Evolutionary conservation across 2,888 invertebrate species (phyloP).

Genomic region (Tipula confusa): DNA sequence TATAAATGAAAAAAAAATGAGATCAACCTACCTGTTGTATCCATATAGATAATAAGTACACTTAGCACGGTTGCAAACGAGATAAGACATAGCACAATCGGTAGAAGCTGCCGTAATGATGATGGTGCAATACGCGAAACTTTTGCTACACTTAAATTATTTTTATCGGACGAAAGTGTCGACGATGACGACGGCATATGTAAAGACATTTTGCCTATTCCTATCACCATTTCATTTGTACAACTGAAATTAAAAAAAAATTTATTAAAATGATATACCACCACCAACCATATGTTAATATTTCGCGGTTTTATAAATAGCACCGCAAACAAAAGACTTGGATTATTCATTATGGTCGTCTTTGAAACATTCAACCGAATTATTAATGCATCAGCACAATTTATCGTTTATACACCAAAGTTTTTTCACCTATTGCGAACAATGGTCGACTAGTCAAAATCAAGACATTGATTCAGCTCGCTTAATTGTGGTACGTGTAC

Average conservation of each 20-base stretch:
- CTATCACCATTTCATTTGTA: conserved; percentile 8
- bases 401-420: not conserved
- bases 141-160: conserved; percentile 45
- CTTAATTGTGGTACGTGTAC: not conserved
- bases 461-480: too few species aligned
- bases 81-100: conserved; percentile 67
- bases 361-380: not conserved
- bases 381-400: not conserved
- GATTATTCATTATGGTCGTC: not conserved
- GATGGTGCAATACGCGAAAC: conserved; percentile 47
- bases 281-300: not conserved
- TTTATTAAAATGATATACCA: not conserved
- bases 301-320: not conserved
- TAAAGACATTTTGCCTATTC: conserved; percentile 37
- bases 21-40: conserved; percentile 62
- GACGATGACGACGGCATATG: conserved; percentile 37
- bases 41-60: conserved; percentile 72
- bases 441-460: not conserved
- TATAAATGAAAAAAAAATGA: too few species aligned
- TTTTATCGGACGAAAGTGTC: conserved; percentile 34
- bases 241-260: not conserved
- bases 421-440: not conserved
- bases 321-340: not conserved
- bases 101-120: conserved; percentile 54
- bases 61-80: conserved; percentile 79